Base-by-base conservation (phyloP, 2,113 vertebrate genomes). In the Grallaria varia region DNA sequence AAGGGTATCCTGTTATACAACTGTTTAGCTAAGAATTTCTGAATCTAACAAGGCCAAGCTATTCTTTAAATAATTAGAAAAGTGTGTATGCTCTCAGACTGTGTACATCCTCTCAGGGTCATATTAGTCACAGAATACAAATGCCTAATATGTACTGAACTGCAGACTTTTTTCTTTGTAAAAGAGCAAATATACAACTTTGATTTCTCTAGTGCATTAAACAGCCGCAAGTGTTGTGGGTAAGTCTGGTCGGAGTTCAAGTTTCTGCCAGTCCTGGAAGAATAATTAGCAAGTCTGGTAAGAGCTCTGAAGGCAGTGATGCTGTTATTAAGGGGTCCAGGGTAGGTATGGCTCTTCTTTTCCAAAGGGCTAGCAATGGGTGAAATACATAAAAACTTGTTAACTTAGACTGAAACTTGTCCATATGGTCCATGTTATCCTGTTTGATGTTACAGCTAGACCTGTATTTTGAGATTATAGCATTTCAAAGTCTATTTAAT, bases 191-290 rank as follows among this genome's bases (percentile, higher is more conserved):
- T 95, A 93, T 47, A 93, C 93, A 96, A 50, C 84, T 85, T 67
- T 90, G 93, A 96, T 96, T 97, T 97, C 93, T 96, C 93, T 62
- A 87, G 96, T 93, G 96, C 84, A 94, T 96, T 96, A 73, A 85
- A 94, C 55, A 88, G 91, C 91, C 10, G 1, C 58, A 39, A 93
- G 93, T 89, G 83, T 14, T 93, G 56, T 68, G 88, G 76, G 44
- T 37, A 81, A 75, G 37, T 84, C 76, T 92, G 83, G 85, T 78
- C 90, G 86, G 88, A 90, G 93, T 79, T 96, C 93, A 96, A 78
- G 60, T 92, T 95, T 95, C 95, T 96, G 93, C 76, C 88, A 58
- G 69, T 78, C 80, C 93, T 93, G 66, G 60, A 64, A 68, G 89
- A 84, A 64, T 53, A 97, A 91, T 91, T 67, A 92, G 56, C 73